Base-by-base conservation (phyloP, 2,888 invertebrate species). In the Morpho achilles region DNA sequence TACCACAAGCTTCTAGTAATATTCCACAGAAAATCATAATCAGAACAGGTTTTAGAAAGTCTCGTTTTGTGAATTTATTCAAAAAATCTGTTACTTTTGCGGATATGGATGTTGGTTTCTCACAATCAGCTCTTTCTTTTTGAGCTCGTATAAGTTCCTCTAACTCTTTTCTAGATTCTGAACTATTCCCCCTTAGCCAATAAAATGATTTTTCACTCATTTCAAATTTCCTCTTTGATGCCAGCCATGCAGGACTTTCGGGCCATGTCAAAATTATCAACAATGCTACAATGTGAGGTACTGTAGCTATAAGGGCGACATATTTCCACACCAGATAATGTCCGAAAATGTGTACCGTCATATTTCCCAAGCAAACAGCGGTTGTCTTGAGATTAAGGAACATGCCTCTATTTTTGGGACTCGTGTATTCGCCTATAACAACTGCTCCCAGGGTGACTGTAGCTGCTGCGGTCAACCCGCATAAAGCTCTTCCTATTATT, bases 171-270 rank as follows among this genome's bases (percentile, higher is more conserved):
- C 48, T 58, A 0, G 76, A 67, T 9, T 67, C 61, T 9, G 67
- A 60, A 32, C 62, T 56, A 7, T 70, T 67, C 22, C 92, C 93
- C 60, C 93, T 77, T 50, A 92, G 82, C 80, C 87, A 92, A 49
- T 81, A 78, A 16, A 92, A 91, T 0, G 92, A 79, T 7, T 77
- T 71, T 60, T 89, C 81, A 0, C 93, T 92, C 55, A 91, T 82
- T 6, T 81, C 79, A 0, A 79, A 74, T n/a, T 80, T 77, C 1
- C 85, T 87, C 58, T 87, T 91, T 1, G 90, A 83, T 0, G 92
- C 83, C 47, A 94, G 70, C 93, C 93, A 94, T 8, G 86, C 80
- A 0, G 94, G 94, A 10, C 93, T 92, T 74, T 94, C 94, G 0
- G 92, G 92, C 64, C 92, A 77, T 0, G 91, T 84, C 8, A 79